Percentiles rank a stretch among this genome's conserved stretches.
Evolutionary conservation across 2,797 vertebrate genomes (phyloP).

Genomic region (Amblyopsis hoosieri): DNA sequence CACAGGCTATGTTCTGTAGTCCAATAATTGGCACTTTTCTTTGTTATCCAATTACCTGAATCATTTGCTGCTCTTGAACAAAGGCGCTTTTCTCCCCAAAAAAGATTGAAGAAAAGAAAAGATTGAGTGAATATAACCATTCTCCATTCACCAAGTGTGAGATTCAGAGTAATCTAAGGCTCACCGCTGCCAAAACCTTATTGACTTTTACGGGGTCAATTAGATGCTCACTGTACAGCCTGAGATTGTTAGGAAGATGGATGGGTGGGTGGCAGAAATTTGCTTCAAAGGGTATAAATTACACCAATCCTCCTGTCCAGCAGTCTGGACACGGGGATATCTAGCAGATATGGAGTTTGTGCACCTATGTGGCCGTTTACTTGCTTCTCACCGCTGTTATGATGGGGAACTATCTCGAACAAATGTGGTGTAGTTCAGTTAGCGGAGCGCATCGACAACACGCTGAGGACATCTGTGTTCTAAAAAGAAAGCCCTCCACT

Average conservation of each 20-base stretch:
- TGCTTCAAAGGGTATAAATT: not conserved
- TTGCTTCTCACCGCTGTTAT: not conserved
- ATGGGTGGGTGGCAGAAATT: not conserved
- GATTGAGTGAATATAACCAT: conserved; percentile 3
- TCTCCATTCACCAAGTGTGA: conserved; percentile 18
- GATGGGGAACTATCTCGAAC: not conserved
- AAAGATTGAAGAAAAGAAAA: too few relatives aligned
- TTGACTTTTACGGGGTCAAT: conserved; percentile 22
- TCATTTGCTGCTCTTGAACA: conserved; percentile 35
- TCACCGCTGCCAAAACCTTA: conserved; percentile 16
- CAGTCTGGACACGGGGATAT: too few relatives aligned
- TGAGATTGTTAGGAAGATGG: conserved; percentile 4
- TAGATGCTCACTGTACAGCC: conserved; percentile 8
- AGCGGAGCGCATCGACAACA: not conserved
- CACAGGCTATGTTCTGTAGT: conserved; percentile 28
- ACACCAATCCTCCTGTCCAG: too few relatives aligned
- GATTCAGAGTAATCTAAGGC: conserved; percentile 18
- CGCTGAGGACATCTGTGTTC: not conserved
- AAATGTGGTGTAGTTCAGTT: not conserved
- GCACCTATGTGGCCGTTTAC: too few relatives aligned
- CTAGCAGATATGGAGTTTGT: too few relatives aligned
- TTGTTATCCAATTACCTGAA: conserved; percentile 28
- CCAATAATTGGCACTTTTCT: conserved; percentile 19
- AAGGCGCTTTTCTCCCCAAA: not conserved
- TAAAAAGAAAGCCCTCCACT: too few relatives aligned